Evolutionary conservation across 1,140 invertebrate genomes (phyloP), one percentile per base, ranked within the genome.

Genomic region (Apis cerana): DNA sequence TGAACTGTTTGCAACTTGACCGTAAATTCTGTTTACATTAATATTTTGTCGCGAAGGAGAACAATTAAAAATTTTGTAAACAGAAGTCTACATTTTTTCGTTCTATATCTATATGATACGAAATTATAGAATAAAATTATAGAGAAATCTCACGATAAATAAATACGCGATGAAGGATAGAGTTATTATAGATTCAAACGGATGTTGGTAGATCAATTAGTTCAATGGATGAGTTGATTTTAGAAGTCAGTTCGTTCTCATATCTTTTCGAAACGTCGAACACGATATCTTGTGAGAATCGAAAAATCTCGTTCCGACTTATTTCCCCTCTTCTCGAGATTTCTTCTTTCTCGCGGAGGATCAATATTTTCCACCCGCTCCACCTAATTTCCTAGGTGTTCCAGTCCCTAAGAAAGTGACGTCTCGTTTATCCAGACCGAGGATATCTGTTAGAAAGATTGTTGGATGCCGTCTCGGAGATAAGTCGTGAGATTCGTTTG

Each of bases 321-420:
- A 27, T 52, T n/a, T 21, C 43, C 56, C 70, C 67, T 27, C 12
- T 23, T 2, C 0, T 43, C 7, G 67, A 70, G 69, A 70, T 68
- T 56, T 19, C 54, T 54, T 50, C 23, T 23, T 48, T 8, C 17
- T 56, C 21, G 27, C 11, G 43, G 1, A 52, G 11, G 23, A 79
- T 69, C 76, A 48, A 79, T 79, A 62, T 50, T 58, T 58, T 48
- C 75, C 54, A 33, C 0, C 61, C 48, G 67, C 68, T 17, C 7
- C 48, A 21, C 23, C 67, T 50, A 61, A 23, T 61, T 27, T 43
- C 27, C 54, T 52, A 13, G 70, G 4, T 43, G 21, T 43, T 72
- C 23, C 17, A 19, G 27, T 58, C 15, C 56, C 3, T 19, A 17
- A 3, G 7, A 21, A 58, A 58, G 8, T 21, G 15, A 17, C 27